Evolutionary conservation across 2,797 vertebrate species (phyloP), one percentile per base, ranked within the genome.

Genomic region (Bradypodion pumilum): DNA sequence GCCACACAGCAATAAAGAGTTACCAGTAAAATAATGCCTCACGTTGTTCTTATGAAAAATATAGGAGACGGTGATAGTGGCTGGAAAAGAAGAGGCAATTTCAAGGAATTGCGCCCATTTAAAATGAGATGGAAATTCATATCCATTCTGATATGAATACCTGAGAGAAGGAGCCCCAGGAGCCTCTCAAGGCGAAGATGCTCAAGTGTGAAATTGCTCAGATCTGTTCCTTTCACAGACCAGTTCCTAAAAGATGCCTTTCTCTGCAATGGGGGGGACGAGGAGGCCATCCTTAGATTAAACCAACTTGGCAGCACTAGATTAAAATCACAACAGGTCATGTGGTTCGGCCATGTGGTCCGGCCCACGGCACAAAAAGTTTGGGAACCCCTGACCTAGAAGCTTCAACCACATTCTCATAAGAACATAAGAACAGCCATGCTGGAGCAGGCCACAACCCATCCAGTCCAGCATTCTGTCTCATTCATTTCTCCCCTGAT

Each of bases 151-250:
- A 15, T 16, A 46, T 7, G 10, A 37, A 73, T 44, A 32, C 49
- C 73, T 40, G 44, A 78, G 35, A 29, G 49, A 66, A 23, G 66
- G n/a, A 29, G 27, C 15, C 3, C 3, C 59, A 52, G 60, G 68
- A 42, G 62, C 32, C 49, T 60, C 15, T 7, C 12, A 1, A 78
- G 69, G 29, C 74, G 66, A 1, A 3, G 78, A 78, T 19, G 25
- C 52, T 81, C 78, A 65, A 68, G 68, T 81, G n/a, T 65, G 78
- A 82, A 70, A 89, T 75, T 79, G 70, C 35, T 68, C 32, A 46
- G 10, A 40, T 65, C 52, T 75, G 44, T 63, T 80, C 44, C 23
- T 46, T 65, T 78, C 65, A 60, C 40, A 37, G 27, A 8, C 66
- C 56, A 29, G 10, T 12, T 74, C 74, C 82, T 37, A 37, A 32